Evolutionary conservation across 2,113 vertebrate species (phyloP), one percentile per base, ranked within the genome.

Genomic region (Zootoca vivipara): DNA sequence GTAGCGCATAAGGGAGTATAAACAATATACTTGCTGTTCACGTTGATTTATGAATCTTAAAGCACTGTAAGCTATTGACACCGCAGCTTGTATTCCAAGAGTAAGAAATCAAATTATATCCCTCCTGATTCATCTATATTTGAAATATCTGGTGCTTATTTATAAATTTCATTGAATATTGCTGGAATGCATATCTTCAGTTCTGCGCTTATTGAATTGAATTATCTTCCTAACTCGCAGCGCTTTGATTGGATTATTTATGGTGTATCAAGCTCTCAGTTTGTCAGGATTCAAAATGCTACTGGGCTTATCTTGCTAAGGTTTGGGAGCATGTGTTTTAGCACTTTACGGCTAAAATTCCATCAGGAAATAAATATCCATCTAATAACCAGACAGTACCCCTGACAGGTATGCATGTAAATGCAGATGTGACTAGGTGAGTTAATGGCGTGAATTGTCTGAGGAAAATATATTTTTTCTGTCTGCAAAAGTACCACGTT

Each of bases 141-240:
- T 92, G 79, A 87, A 88, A 62, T 16, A 26, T 33, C 89, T 94
- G 91, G 90, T 42, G 33, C 90, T 89, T 93, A 92, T 92, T 89
- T 92, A 94, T 93, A 93, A 92, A 85, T 65, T 91, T 93, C 91
- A 92, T 79, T 91, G 85, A 88, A 85, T 90, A 74, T 83, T 94
- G 84, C 88, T 89, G 87, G 83, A 89, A 93, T 91, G 83, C 73
- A 91, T 81, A 93, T 88, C 92, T 94, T 88, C 77, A 90, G 78
- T 35, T 86, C 33, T 87, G 70, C 84, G 72, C 87, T 70, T 91
- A 84, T 87, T 89, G 89, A 72, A 94, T 92, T 91, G 93, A 91
- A 90, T 95, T 84, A 92, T 90, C 82, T 89, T 86, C 78, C 64
- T 95, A 92, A 93, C 89, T 93, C 83, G 89, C 20, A 85, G 70